Percentiles rank a stretch among this genome's conserved stretches.
Evolutionary conservation across 2,888 invertebrate genomes (phyloP).

Genomic region (Coremacera marginata): DNA sequence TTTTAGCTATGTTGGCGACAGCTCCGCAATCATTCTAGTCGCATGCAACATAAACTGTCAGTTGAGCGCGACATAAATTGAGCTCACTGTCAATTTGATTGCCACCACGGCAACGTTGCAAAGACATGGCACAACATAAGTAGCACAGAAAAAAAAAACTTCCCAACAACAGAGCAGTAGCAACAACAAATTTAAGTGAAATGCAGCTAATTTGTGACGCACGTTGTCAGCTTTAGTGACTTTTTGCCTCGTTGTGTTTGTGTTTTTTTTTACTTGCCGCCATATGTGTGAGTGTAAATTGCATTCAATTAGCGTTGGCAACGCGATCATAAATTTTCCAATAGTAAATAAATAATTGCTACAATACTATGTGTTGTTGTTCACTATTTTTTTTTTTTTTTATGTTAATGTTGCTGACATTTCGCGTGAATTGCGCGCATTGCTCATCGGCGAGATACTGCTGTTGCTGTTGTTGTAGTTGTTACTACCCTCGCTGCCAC

Average conservation of each 20-base stretch:
- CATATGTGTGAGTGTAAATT: constrained; percentile 38
- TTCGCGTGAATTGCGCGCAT: constrained; percentile 20
- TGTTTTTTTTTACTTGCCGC: neutral
- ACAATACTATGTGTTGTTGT: neutral
- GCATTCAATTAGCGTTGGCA: constrained; percentile 49
- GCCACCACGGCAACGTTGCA: constrained; percentile 14
- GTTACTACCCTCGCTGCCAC: neutral
- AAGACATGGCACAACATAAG: constrained; percentile 10
- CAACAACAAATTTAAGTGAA: constrained; percentile 30
- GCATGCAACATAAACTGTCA: constrained; percentile 11
- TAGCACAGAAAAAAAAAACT: neutral
- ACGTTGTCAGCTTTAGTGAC: neutral
- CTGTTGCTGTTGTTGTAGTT: neutral
- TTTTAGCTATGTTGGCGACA: neutral
- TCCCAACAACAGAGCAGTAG: constrained; percentile 32
- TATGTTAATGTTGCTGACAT: constrained; percentile 13
- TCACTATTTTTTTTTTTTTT: neutral
- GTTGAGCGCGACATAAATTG: neutral
- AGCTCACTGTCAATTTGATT: constrained; percentile 20
- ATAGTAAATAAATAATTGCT: constrained; percentile 44
- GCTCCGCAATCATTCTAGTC: neutral
- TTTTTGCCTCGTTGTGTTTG: neutral
- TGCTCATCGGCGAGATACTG: neutral
- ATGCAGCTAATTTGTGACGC: constrained; percentile 13
- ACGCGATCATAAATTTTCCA: constrained; percentile 52